These are phyloP conservation scores for Lathamus discolor DNA, from an alignment of 2,113 vertebrate genomes.

Conservation along the genomic window DNA sequence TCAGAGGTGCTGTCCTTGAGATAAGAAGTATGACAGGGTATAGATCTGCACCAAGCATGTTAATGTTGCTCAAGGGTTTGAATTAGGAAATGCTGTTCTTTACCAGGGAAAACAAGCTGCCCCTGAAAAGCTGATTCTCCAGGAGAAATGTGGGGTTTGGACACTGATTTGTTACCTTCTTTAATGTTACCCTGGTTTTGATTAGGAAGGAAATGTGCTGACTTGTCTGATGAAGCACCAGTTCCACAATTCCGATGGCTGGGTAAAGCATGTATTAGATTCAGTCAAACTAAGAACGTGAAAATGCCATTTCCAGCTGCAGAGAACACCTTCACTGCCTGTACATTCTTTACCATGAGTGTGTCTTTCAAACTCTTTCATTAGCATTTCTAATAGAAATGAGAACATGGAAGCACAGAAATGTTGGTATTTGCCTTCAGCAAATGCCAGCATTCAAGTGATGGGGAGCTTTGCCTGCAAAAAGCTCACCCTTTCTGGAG, in stretches of 20 bases:
- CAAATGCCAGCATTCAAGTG: background rate
- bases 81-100: background rate
- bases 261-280: background rate
- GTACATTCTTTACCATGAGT: background rate
- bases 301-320: background rate
- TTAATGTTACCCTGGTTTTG: background rate
- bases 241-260: background rate
- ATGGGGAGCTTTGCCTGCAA: background rate
- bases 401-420: background rate
- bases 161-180: background rate
- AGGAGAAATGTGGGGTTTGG: background rate
- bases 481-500: background rate
- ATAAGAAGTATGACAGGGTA: background rate
- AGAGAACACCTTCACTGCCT: background rate
- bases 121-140: background rate
- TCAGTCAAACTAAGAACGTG: background rate
- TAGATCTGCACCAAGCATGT: background rate
- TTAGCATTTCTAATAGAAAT: background rate
- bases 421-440: background rate
- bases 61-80: background rate
- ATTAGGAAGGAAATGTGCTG: background rate
- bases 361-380: background rate
- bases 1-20: conserved; percentile 43
- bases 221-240: background rate
- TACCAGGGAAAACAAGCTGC: background rate